Conservation (phyloP, 1,140 invertebrate species). For the Stenopsyche tienmushanensis region DNA sequence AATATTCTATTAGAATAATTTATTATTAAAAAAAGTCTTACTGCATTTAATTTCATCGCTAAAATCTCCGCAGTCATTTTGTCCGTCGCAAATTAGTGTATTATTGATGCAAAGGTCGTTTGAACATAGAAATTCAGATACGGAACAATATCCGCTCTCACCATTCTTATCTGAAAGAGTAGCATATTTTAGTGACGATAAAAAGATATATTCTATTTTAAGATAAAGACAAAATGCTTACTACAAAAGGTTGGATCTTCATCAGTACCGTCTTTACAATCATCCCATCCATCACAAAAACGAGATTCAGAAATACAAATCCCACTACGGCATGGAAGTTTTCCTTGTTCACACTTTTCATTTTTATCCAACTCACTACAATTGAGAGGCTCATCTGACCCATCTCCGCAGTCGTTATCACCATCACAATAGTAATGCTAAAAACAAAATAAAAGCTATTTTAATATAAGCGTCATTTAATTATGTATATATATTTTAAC, state of each 20-base stretch:
- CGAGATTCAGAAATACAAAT: conserved; percentile 54
- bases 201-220: too few relatives aligned
- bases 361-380: conserved; percentile 45
- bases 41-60: conserved; percentile 66
- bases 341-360: conserved; percentile 47
- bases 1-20: neutral
- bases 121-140: conserved; percentile 52
- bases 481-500: too few relatives aligned
- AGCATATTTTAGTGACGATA: too few relatives aligned
- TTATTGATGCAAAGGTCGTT: conserved; percentile 68
- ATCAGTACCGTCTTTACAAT: conserved; percentile 57
- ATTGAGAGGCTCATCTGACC: conserved; percentile 60
- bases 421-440: conserved; percentile 60
- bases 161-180: conserved; percentile 10
- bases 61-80: conserved; percentile 74
- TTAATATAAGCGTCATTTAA: too few relatives aligned
- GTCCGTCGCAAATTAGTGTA: conserved; percentile 70
- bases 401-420: conserved; percentile 65
- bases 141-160: neutral
- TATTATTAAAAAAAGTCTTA: conserved; percentile 47
- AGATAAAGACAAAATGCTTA: too few relatives aligned
- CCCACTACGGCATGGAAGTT: conserved; percentile 54
- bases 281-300: conserved; percentile 59
- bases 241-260: conserved; percentile 43
- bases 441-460: neutral